phyloP scores from a whole-genome alignment of 2,888 invertebrate genomes.

The Dilophus febrilis region DNA sequence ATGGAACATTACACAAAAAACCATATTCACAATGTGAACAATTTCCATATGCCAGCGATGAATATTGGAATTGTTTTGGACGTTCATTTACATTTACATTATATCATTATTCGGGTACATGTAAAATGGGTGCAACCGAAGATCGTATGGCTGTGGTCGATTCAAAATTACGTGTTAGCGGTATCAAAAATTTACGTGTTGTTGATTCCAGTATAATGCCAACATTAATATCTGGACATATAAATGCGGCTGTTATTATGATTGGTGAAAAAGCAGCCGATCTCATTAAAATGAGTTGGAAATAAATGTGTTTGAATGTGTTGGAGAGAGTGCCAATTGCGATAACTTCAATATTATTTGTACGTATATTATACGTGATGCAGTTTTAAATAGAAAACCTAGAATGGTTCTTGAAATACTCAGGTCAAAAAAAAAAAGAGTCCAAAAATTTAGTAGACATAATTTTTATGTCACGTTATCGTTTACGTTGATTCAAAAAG shows the following conservation, averaged over 20 bases:
- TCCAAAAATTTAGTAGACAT: too few relatives aligned
- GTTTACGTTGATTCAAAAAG: too few relatives aligned
- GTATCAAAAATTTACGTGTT: slow-evolving; percentile 1
- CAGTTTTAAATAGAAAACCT: too few relatives aligned
- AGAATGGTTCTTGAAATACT: too few relatives aligned
- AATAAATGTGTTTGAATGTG: neutral
- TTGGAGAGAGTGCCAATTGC: neutral
- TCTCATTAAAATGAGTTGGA: slow-evolving; percentile 1
- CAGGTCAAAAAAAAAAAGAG: too few relatives aligned
- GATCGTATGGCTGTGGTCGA: slow-evolving; percentile 3
- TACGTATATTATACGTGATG: too few relatives aligned
- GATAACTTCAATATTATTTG: too few relatives aligned
- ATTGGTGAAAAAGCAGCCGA: slow-evolving; percentile 3
- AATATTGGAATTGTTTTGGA: slow-evolving; percentile 50
- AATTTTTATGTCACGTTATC: too few relatives aligned
- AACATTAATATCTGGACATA: neutral
- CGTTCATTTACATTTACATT: slow-evolving; percentile 50
- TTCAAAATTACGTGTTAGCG: neutral
- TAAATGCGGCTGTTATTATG: neutral
- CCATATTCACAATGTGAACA: slow-evolving; percentile 43
- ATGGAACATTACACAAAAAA: slow-evolving; percentile 39
- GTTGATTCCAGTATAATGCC: slow-evolving; percentile 1
- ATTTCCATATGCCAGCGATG: slow-evolving; percentile 40
- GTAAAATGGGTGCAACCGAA: slow-evolving; percentile 1
- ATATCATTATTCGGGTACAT: slow-evolving; percentile 37